phyloP scores from a whole-genome alignment of 2,888 invertebrate genomes.

The Cenopis cana region DNA sequence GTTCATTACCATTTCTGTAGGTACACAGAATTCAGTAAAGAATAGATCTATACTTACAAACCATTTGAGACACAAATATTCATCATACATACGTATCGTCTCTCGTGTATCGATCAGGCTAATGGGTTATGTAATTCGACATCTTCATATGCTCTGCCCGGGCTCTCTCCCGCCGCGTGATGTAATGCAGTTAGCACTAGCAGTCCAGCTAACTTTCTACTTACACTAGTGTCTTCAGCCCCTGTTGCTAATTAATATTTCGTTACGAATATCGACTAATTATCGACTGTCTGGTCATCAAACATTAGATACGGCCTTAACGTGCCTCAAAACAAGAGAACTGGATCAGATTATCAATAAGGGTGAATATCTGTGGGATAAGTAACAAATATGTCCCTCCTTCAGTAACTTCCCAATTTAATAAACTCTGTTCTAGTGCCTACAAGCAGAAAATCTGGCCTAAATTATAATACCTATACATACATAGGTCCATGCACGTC shows the following conservation, averaged over 20 bases:
- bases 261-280: neutral
- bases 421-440: no score
- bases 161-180: conserved; percentile 40
- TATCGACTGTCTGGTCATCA: no score
- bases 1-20: no score
- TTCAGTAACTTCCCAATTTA: no score
- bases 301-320: no score
- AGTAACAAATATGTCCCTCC: no score
- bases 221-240: conserved; percentile 6
- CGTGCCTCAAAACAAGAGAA: no score
- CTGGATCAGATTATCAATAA: neutral
- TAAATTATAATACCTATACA: no score
- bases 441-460: no score
- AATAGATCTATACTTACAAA: neutral
- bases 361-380: neutral
- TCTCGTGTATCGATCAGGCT: conserved; percentile 34
- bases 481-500: no score
- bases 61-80: neutral
- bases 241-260: conserved; percentile 1
- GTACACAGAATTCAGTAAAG: no score
- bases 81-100: conserved; percentile 19
- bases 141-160: conserved; percentile 34
- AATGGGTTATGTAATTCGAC: conserved; percentile 38
- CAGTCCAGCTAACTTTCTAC: conserved; percentile 34
- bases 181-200: conserved; percentile 36